Conservation (phyloP, 2,888 invertebrate genomes). For the Biston stratarius region DNA sequence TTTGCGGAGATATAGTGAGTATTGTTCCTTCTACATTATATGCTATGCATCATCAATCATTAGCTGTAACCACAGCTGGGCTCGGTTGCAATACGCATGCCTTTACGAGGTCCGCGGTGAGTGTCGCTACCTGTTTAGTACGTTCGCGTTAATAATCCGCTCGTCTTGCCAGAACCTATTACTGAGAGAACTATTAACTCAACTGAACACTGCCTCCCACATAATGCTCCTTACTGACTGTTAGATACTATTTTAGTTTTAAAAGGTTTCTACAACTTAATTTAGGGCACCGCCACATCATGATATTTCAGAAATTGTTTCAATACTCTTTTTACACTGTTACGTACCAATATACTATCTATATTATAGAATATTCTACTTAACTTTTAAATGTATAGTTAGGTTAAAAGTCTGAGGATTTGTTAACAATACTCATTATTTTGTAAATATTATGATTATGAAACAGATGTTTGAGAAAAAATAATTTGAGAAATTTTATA, state of each 20-base stretch:
- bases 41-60: conserved; percentile 27
- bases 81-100: conserved; percentile 20
- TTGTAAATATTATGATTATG: conserved; percentile 73
- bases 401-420: conserved; percentile 64
- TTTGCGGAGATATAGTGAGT: conserved; percentile 21
- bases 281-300: conserved; percentile 34
- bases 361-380: conserved; percentile 39
- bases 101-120: conserved; percentile 7
- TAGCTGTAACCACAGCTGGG: conserved; percentile 25
- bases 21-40: conserved; percentile 17
- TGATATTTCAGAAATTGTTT: conserved; percentile 39
- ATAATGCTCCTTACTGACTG: conserved; percentile 33
- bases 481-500: conserved; percentile 77
- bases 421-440: conserved; percentile 80
- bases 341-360: conserved; percentile 23
- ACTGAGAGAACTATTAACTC: conserved; percentile 23
- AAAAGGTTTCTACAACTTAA: conserved; percentile 20
- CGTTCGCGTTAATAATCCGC: conserved; percentile 29
- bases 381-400: conserved; percentile 47
- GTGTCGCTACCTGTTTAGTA: conserved; percentile 24
- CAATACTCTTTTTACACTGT: conserved; percentile 32
- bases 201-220: conserved; percentile 31
- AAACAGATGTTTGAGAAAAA: conserved; percentile 63
- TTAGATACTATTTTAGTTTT: conserved; percentile 30
- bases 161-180: conserved; percentile 44